Base-by-base conservation (phyloP, 2,113 vertebrate species). In the Telmatochromis sp. region DNA sequence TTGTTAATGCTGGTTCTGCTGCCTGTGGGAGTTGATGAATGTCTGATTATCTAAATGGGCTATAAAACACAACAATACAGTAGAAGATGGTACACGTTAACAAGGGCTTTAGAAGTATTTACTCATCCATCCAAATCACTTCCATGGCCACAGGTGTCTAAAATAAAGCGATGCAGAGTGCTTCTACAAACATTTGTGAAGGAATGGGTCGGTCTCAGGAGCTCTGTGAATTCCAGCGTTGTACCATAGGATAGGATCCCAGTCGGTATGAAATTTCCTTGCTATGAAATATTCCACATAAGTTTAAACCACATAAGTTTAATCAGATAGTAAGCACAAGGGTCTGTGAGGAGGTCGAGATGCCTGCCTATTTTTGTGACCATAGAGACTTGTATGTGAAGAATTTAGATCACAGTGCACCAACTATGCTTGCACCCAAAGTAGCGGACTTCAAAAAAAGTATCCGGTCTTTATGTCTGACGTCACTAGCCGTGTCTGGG, bases 391-490 rank as follows among this genome's bases (percentile, higher is more conserved):
- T 58, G 7, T 58, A 28, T 4, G 26, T 58, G 14, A 58, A 58
- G 13, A 17, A 58, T 58, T 31, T 17, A 31, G 55, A 58, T 31
- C 13, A 58, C 55, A 31, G 55, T 58, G 55, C 26, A 31, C 14
- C 55, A 58, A 58, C 26, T 58, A 31, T 31, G 14, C 14, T 58
- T 58, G 55, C 26, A 58, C 55, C 7, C 26, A 31, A 58, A 58
- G 55, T 58, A 58, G 55, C 3, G 7, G 23, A 26, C 55, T 58
- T 15, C 2, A 57, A 58, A 58, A 58, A 58, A 58, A 57, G 55
- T 28, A 17, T 53, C 51, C 9, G 51, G 2, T 53, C 0, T 0
- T 53, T 53, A 1, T 0, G 19, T 53, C 51, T 53, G 51, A 53
- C 5, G 9, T 53, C 51, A 53, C 19, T 53, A 53, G 51, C 1